A percentile compares a stretch with the other conserved stretches of the same genome.
phyloP scores from a whole-genome alignment of 2,797 vertebrate species.

The Taeniopygia guttata region DNA sequence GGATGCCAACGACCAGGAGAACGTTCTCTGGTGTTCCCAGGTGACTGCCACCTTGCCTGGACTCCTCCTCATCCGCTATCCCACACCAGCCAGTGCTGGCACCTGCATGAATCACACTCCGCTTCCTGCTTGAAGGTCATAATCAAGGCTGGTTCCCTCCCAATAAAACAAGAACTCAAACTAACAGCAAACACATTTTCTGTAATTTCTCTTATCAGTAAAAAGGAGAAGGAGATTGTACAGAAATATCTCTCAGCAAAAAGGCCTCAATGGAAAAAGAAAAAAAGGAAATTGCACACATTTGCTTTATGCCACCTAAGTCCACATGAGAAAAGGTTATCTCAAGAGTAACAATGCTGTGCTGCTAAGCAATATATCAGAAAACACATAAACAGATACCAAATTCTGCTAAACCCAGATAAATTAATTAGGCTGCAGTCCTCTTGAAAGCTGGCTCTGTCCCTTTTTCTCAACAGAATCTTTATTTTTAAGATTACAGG shows the following conservation, averaged over 20 bases:
- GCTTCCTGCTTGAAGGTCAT: background rate
- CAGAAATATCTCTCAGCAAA: background rate
- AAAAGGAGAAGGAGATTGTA: background rate
- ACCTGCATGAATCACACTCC: background rate
- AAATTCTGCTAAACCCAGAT: background rate
- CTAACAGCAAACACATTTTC: background rate
- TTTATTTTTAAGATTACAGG: background rate
- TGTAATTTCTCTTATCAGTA: background rate
- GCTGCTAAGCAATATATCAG: background rate
- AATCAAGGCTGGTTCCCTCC: background rate
- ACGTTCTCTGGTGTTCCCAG: background rate
- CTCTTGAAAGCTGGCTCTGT: background rate
- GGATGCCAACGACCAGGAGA: background rate
- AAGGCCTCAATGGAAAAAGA: background rate
- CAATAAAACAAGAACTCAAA: background rate
- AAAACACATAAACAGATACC: background rate
- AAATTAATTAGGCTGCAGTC: background rate
- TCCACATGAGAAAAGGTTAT: background rate
- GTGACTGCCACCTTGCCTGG: background rate
- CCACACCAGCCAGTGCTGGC: background rate
- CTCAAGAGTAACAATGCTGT: background rate
- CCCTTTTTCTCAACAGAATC: background rate
- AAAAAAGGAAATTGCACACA: background rate
- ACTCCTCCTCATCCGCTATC: background rate
- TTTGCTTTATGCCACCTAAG: background rate